phyloP scores from a whole-genome alignment of 2,113 vertebrate species.

The Phalacrocorax aristotelis region DNA sequence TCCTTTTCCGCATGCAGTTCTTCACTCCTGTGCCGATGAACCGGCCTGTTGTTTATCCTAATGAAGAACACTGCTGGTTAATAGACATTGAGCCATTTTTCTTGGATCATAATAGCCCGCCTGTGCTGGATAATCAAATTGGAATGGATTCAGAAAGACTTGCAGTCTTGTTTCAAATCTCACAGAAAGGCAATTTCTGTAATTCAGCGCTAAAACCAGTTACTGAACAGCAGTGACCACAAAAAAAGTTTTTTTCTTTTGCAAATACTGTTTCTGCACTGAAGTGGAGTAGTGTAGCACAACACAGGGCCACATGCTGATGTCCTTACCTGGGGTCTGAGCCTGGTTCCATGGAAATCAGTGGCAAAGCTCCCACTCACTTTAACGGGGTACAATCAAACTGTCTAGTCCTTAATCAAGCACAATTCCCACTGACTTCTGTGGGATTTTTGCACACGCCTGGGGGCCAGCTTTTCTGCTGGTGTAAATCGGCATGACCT shows the following conservation, averaged over 20 bases:
- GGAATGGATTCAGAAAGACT: constrained; percentile 65
- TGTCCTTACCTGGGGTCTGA: constrained; percentile 15
- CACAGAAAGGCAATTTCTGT: constrained; percentile 54
- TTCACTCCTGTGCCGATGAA: constrained; percentile 64
- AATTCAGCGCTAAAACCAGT: constrained; percentile 60
- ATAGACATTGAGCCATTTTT: constrained; percentile 67
- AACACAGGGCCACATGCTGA: constrained; percentile 47
- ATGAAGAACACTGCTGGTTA: constrained; percentile 64
- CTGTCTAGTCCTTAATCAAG: constrained; percentile 55
- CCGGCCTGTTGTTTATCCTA: constrained; percentile 45
- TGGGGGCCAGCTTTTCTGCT: background rate
- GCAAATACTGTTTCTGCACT: constrained; percentile 75
- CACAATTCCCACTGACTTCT: constrained; percentile 53
- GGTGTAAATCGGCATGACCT: background rate
- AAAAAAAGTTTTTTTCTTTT: constrained; percentile 41
- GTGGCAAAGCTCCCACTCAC: constrained; percentile 33
- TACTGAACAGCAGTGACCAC: constrained; percentile 45
- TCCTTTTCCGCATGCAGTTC: constrained; percentile 70
- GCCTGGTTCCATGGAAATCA: constrained; percentile 46
- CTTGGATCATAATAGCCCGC: constrained; percentile 62
- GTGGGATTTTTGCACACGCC: constrained; percentile 20
- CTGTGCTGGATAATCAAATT: constrained; percentile 73
- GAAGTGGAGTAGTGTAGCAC: constrained; percentile 79
- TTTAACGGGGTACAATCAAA: constrained; percentile 51
- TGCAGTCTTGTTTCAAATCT: constrained; percentile 53